phyloP scores from a whole-genome alignment of 2,113 vertebrate genomes.

The Myxocyprinus asiaticus region DNA sequence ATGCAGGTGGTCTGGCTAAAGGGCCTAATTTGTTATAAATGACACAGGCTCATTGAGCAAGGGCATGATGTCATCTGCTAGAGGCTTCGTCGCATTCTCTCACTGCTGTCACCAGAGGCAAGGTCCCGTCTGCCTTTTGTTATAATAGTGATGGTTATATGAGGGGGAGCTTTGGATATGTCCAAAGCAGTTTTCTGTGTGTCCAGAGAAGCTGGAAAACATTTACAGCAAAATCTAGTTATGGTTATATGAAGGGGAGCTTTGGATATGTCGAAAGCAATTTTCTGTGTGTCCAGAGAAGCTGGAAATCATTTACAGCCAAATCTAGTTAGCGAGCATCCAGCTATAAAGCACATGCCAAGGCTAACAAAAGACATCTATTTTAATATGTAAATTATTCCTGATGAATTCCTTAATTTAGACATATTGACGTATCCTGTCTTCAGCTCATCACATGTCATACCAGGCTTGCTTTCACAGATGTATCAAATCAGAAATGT shows the following conservation, averaged over 20 bases:
- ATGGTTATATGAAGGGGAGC: slow-evolving; percentile 8
- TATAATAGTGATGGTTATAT: slow-evolving; percentile 38
- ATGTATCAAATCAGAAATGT: not conserved
- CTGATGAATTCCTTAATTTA: slow-evolving; percentile 49
- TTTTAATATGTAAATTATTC: slow-evolving; percentile 50
- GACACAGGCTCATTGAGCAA: slow-evolving; percentile 55
- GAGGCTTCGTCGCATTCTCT: slow-evolving; percentile 29
- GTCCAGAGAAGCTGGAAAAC: slow-evolving; percentile 39
- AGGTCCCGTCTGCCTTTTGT: slow-evolving; percentile 47
- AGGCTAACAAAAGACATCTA: slow-evolving; percentile 18
- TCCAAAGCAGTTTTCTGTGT: slow-evolving; percentile 41
- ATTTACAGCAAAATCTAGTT: slow-evolving; percentile 23
- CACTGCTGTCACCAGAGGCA: slow-evolving; percentile 28
- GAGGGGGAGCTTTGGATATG: slow-evolving; percentile 28
- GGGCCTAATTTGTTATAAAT: slow-evolving; percentile 57
- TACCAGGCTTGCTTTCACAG: not conserved
- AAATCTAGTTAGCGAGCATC: slow-evolving; percentile 43
- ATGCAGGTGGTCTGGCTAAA: slow-evolving; percentile 57
- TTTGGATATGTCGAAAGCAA: slow-evolving; percentile 37
- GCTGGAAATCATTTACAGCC: slow-evolving; percentile 42
- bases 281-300: slow-evolving; percentile 45
- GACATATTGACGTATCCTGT: slow-evolving; percentile 12
- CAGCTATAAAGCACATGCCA: slow-evolving; percentile 32
- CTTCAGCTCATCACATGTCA: slow-evolving; percentile 1
- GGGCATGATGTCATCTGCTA: slow-evolving; percentile 50